Conservation (phyloP, 1,140 invertebrate genomes). For the Trachymyrmex septentrionalis region DNA sequence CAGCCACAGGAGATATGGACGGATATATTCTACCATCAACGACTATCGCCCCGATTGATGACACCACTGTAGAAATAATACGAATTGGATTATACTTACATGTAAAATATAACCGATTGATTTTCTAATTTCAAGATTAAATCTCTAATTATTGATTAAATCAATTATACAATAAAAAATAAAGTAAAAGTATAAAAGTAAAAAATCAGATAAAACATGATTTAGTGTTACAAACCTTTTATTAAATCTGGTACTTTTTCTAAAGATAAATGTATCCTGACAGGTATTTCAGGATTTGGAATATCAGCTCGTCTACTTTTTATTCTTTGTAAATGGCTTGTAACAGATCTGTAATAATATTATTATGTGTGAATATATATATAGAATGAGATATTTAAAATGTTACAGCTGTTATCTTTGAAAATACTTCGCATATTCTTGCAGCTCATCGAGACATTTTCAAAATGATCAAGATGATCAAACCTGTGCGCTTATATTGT, state of each 20-base stretch:
- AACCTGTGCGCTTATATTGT: no score
- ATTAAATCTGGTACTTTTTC: slow-evolving; percentile 93
- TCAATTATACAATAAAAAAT: neutral
- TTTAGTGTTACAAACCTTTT: slow-evolving; percentile 87
- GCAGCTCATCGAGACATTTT: no score
- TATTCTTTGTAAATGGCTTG: slow-evolving; percentile 92
- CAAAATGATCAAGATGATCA: no score
- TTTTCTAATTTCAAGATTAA: slow-evolving; percentile 3
- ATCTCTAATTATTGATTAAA: neutral
- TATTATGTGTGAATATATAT: slow-evolving; percentile 23
- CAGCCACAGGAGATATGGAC: slow-evolving; percentile 83
- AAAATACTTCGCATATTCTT: no score
- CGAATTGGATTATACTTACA: neutral
- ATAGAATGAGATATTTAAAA: neutral
- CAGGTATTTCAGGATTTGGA: slow-evolving; percentile 94
- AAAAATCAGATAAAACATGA: no score
- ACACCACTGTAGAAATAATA: slow-evolving; percentile 87
- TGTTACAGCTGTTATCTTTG: no score
- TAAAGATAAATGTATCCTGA: slow-evolving; percentile 91
- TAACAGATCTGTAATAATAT: slow-evolving; percentile 84
- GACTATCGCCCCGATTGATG: slow-evolving; percentile 91
- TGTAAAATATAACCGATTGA: neutral
- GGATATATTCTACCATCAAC: slow-evolving; percentile 91
- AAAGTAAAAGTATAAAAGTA: no score
- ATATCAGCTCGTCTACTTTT: slow-evolving; percentile 93